Base-by-base conservation (phyloP, 2,888 invertebrate species). In the Fragum sueziense region DNA sequence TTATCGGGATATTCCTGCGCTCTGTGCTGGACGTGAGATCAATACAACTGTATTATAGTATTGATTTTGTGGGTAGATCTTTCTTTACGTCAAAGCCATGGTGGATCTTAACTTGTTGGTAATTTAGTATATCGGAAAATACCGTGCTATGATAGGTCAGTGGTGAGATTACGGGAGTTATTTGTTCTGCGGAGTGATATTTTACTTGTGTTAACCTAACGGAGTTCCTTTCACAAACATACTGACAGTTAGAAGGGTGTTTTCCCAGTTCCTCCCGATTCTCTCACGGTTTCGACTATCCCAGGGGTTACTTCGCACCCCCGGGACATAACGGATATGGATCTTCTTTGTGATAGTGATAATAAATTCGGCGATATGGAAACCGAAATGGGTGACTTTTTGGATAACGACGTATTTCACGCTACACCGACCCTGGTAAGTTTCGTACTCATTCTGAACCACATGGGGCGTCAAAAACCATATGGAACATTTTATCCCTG, bases 281-380 rank as follows among this genome's bases (percentile, higher is more conserved):
- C 81, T 65, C 65, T 65, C 70, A 78, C 85, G 86, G 85, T 82
- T 79, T 84, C 87, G 88, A 80, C 89, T 85, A 87, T 90, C 90
- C 90, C 88, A 86, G 88, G 88, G 90, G 90, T 86, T 80, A 34
- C 22, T 27, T 85, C 78, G 65, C 74, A 84, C 79, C 88, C 89
- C 88, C 83, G 89, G 90, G 90, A 89, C 89, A 78, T 52, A 52
- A 78, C 73, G 65, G 75, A 78, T 85, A 91, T 91, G 91, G 91
- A 91, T 88, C 81, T 90, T 82, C 90, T 91, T 78, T 91, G 88
- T 81, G 89, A 88, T 85, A 87, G 86, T 84, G 91, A 90, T 85
- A 87, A 88, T 80, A 90, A 90, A 85, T 86, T 90, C 76, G 83
- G 87, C 82, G 90, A 89, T 74, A 82, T 91, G 86, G 90, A 90